Conservation (phyloP, 2,888 invertebrate species). For the Hypomecis atomaria region DNA sequence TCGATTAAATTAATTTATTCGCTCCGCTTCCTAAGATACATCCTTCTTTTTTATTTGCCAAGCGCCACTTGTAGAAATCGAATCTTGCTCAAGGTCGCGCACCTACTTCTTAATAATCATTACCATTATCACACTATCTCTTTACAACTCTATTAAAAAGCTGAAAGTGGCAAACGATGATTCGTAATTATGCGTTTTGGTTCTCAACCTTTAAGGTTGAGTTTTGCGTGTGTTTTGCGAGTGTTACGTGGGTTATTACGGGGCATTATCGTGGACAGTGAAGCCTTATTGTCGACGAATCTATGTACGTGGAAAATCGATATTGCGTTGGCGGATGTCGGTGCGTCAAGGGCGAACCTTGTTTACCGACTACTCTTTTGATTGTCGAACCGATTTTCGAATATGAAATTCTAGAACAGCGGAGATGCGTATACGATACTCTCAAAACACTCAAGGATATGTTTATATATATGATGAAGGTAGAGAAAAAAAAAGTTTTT, state of each 20-base stretch:
- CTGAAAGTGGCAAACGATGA: slow-evolving; percentile 34
- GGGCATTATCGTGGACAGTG: slow-evolving; percentile 59
- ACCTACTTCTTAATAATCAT: slow-evolving; percentile 46
- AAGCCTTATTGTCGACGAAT: slow-evolving; percentile 77
- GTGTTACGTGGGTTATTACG: slow-evolving; percentile 51
- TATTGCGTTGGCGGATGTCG: slow-evolving; percentile 74
- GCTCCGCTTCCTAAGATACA: slow-evolving; percentile 30
- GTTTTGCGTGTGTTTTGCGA: slow-evolving; percentile 44
- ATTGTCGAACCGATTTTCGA: slow-evolving; percentile 43
- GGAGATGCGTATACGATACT: no score
- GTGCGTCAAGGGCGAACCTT: slow-evolving; percentile 65
- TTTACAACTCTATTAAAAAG: slow-evolving; percentile 34
- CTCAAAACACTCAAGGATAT: no score
- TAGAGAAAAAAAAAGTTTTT: no score
- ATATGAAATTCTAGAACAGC: slow-evolving; percentile 1
- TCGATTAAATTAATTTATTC: slow-evolving; percentile 30
- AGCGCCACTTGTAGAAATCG: slow-evolving; percentile 48
- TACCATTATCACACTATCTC: slow-evolving; percentile 59
- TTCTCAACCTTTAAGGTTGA: slow-evolving; percentile 40
- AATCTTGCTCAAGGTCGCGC: slow-evolving; percentile 65
- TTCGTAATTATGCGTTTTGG: slow-evolving; percentile 42
- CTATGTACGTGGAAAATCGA: slow-evolving; percentile 79
- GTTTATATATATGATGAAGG: no score
- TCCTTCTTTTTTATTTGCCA: slow-evolving; percentile 34
- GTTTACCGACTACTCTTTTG: slow-evolving; percentile 53